phyloP scores from a whole-genome alignment of 2,888 invertebrate species.

The Anthophora plumipes region DNA sequence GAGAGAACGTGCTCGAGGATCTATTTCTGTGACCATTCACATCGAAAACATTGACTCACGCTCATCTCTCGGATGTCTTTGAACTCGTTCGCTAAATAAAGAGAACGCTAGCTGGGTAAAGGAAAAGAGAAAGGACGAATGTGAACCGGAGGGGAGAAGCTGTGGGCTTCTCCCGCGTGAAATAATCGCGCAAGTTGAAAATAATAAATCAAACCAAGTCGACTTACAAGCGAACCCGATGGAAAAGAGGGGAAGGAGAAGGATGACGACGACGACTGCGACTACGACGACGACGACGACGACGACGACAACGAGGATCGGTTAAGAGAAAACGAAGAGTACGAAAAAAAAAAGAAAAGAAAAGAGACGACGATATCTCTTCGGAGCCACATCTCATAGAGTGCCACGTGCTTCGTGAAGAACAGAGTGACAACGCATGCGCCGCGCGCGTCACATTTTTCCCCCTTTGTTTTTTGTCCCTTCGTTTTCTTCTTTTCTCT shows the following conservation, averaged over 20 bases:
- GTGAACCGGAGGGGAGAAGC: slow-evolving; percentile 44
- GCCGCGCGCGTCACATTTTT: slow-evolving; percentile 13
- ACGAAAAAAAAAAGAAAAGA: slow-evolving; percentile 43
- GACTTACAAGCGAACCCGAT: slow-evolving; percentile 30
- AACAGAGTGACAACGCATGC: not conserved
- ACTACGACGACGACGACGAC: too few species aligned
- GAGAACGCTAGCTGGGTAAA: slow-evolving; percentile 68
- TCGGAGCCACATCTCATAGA: slow-evolving; percentile 36
- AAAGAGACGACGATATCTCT: slow-evolving; percentile 49
- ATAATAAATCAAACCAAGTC: slow-evolving; percentile 66
- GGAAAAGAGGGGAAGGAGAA: slow-evolving; percentile 43
- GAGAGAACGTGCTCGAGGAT: slow-evolving; percentile 64
- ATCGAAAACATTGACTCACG: slow-evolving; percentile 81
- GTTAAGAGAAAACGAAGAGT: slow-evolving; percentile 38
- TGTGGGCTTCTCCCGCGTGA: slow-evolving; percentile 52
- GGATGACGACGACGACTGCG: too few species aligned
- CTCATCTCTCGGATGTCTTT: slow-evolving; percentile 77
- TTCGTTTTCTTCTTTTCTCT: not conserved
- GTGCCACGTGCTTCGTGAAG: slow-evolving; percentile 60
- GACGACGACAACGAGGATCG: not conserved
- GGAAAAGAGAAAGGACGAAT: slow-evolving; percentile 39
- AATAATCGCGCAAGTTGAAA: slow-evolving; percentile 68
- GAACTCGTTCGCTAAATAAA: slow-evolving; percentile 82
- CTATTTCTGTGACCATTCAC: slow-evolving; percentile 81
- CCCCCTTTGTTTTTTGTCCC: not conserved